Conservation (phyloP, 2,113 vertebrate species). For the Grantiella picta region DNA sequence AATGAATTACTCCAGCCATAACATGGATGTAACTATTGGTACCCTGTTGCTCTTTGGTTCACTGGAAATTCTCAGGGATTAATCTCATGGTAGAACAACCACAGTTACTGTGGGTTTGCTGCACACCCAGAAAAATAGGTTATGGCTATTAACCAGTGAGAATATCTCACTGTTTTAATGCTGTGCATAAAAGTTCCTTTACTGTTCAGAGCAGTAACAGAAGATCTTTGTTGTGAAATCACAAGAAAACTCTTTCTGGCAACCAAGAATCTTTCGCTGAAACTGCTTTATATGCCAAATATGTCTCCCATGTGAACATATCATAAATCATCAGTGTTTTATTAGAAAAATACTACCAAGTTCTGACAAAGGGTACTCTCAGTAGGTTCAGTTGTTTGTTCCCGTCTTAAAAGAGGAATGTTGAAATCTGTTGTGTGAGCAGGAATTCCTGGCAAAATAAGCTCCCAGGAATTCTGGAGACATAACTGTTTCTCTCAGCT, state of each 20-base stretch:
- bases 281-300: slow-evolving; percentile 20
- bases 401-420: slow-evolving; percentile 1
- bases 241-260: slow-evolving; percentile 35
- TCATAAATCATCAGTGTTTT: slow-evolving; percentile 63
- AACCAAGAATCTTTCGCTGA: slow-evolving; percentile 12
- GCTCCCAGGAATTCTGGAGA: slow-evolving; percentile 19
- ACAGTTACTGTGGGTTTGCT: background rate
- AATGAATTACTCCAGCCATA: background rate
- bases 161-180: background rate
- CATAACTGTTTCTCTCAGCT: slow-evolving; percentile 11
- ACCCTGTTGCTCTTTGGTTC: background rate
- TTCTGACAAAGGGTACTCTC: slow-evolving; percentile 49
- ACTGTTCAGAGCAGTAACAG: slow-evolving; percentile 1
- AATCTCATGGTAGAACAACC: background rate
- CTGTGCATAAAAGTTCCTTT: background rate
- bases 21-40: background rate
- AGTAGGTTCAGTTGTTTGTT: slow-evolving; percentile 50
- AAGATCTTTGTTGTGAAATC: slow-evolving; percentile 38
- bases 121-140: background rate
- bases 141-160: background rate
- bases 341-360: slow-evolving; percentile 37
- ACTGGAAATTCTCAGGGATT: background rate
- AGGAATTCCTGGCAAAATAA: slow-evolving; percentile 35
- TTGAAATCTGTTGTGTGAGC: slow-evolving; percentile 44
- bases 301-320: background rate